Evolutionary conservation across 2,888 invertebrate genomes (phyloP), one percentile per base, ranked within the genome.

Genomic region (Machimus atricapillus): DNA sequence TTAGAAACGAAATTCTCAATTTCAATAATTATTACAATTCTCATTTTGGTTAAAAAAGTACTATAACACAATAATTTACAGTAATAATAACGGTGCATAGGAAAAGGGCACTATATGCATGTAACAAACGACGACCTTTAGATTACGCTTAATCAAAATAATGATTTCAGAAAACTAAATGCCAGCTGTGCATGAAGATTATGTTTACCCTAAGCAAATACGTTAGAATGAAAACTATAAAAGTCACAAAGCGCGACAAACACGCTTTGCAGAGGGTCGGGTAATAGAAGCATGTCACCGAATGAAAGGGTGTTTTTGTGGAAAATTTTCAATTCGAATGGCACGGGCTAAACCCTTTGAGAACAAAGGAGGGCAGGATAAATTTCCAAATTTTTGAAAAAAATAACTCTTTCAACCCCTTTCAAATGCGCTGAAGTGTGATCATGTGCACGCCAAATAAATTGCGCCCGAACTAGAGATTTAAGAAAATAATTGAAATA

Each of bases 151-250:
- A 66, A 66, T 66, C 66, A 66, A 27, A 66, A 66, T 66, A 19
- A 66, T 19, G 52, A 66, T 66, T 66, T 0, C 23, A 27, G 23
- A 27, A 9, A 74, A 74, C 23, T 40, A 85, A 74, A 43, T 46
- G 74, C 85, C 85, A 85, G 85, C 85, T 85, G 85, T 74, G 46
- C 46, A 9, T 66, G 31, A n/a, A 74, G 46, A 85, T 74, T 85
- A 85, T 85, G 85, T 85, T 85, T 85, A 85, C 85, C 27, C 43
- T 73, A 46, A 73, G 73, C 85, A 85, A 85, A 85, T 74, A 85
- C 8, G 27, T 43, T 27, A 66, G 19, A 43, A 73, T 74, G 43
- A 74, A 40, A 66, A 85, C 31, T 40, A 43, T 52, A 31, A 27
- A 37, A 85, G 46, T 23, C 74, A 74, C 73, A 43, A 74, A 82